phyloP scores from a whole-genome alignment of 92 coral and sea anemone species.

The Palythoa grandiflora region DNA sequence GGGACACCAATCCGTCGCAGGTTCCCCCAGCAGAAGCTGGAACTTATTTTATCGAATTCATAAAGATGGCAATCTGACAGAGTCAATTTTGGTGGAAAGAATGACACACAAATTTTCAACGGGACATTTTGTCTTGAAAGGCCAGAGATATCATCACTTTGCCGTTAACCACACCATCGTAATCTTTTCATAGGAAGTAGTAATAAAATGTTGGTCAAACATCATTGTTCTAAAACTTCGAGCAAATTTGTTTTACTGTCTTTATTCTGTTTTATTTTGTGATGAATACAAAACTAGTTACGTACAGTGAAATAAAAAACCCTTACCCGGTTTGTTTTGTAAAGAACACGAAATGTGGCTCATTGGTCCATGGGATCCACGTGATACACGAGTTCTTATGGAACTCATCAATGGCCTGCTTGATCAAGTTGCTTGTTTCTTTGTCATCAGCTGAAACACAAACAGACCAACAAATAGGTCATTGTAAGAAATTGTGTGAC shows the following conservation, averaged over 20 bases:
- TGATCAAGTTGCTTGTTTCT: slow-evolving; percentile 45
- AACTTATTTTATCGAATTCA: too few relatives aligned
- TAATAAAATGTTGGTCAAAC: too few relatives aligned
- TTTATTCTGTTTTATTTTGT: not conserved
- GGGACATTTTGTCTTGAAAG: too few relatives aligned
- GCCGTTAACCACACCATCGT: too few relatives aligned
- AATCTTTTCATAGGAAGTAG: too few relatives aligned
- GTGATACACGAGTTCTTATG: slow-evolving; percentile 67
- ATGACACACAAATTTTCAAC: too few relatives aligned
- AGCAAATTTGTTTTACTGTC: not conserved
- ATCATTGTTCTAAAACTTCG: not conserved
- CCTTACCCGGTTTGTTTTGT: slow-evolving; percentile 46
- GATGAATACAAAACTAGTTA: not conserved
- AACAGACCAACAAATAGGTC: not conserved
- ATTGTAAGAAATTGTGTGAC: not conserved
- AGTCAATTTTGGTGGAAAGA: too few relatives aligned
- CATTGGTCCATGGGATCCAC: slow-evolving; percentile 63
- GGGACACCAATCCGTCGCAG: too few relatives aligned
- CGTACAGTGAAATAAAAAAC: too few relatives aligned
- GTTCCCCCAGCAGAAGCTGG: too few relatives aligned
- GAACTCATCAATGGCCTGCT: slow-evolving; percentile 64
- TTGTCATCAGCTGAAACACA: slow-evolving; percentile 17
- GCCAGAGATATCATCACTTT: too few relatives aligned
- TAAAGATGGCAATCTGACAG: too few relatives aligned
- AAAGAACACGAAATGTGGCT: slow-evolving; percentile 48